Percentiles rank a stretch among this genome's conserved stretches.
phyloP scores from a whole-genome alignment of 1,140 invertebrate genomes.

The Plodia interpunctella region DNA sequence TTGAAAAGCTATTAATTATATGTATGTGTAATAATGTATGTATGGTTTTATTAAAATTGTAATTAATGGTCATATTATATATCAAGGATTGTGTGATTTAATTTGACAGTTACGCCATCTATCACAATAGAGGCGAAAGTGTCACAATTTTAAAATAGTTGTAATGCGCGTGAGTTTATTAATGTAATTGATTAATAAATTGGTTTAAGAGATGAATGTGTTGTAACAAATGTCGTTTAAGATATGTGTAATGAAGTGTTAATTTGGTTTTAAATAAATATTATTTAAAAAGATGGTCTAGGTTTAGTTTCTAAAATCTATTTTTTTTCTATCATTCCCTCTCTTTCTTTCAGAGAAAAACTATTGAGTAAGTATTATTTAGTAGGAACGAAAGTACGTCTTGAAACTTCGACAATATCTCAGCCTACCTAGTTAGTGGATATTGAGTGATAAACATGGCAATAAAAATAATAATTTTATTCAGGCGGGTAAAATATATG shows the following conservation, averaged over 20 bases:
- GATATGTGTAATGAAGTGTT: conserved; percentile 34
- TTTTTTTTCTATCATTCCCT: too few relatives aligned
- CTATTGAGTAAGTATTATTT: too few relatives aligned
- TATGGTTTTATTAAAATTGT: not conserved
- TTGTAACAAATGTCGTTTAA: conserved; percentile 31
- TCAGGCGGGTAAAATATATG: too few relatives aligned
- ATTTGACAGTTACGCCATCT: not conserved
- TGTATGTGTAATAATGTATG: not conserved
- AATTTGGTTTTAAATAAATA: conserved; percentile 38
- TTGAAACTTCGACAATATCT: too few relatives aligned
- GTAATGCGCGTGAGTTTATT: conserved; percentile 4
- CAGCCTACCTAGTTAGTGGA: too few relatives aligned
- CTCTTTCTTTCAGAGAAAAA: too few relatives aligned
- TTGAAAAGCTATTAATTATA: not conserved
- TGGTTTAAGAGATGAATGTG: conserved; percentile 32
- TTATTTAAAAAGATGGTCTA: conserved; percentile 21
- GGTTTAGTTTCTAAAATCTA: not conserved
- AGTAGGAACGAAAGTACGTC: too few relatives aligned
- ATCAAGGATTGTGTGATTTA: not conserved
- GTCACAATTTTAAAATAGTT: not conserved
- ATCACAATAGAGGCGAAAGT: not conserved
- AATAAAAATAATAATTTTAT: too few relatives aligned
- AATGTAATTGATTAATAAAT: conserved; percentile 11
- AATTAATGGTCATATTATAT: not conserved
- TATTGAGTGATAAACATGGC: too few relatives aligned